Conservation (phyloP, 2,113 vertebrate species). For the Gavia stellata region DNA sequence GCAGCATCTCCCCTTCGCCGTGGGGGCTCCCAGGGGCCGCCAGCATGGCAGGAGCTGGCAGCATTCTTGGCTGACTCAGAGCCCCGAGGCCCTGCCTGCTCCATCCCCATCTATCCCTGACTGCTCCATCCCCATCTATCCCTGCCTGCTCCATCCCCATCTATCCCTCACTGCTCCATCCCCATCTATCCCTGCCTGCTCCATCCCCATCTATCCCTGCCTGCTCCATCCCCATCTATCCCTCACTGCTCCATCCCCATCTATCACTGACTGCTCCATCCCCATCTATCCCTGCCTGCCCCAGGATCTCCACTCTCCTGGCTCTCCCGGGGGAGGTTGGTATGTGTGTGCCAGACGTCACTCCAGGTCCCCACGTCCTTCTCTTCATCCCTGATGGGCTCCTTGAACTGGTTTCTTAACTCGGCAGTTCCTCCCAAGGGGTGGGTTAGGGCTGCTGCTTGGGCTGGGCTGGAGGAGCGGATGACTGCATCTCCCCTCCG, state of each 20-base stretch:
- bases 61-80: background rate
- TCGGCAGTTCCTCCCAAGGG: fast-evolving
- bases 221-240: fast-evolving
- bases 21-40: background rate
- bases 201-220: fast-evolving
- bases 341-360: fast-evolving
- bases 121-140: fast-evolving
- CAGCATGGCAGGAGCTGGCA: background rate
- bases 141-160: fast-evolving
- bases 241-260: background rate
- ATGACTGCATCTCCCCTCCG: fast-evolving
- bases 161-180: too few species aligned
- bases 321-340: background rate
- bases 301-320: background rate
- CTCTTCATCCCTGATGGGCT: background rate
- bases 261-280: background rate
- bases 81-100: background rate
- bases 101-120: background rate
- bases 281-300: background rate
- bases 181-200: background rate
- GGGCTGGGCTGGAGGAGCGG: background rate
- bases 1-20: fast-evolving
- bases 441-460: background rate
- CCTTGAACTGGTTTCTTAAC: background rate
- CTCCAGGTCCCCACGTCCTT: background rate